phyloP scores from a whole-genome alignment of 2,797 vertebrate species.

The Muscicapa striata region DNA sequence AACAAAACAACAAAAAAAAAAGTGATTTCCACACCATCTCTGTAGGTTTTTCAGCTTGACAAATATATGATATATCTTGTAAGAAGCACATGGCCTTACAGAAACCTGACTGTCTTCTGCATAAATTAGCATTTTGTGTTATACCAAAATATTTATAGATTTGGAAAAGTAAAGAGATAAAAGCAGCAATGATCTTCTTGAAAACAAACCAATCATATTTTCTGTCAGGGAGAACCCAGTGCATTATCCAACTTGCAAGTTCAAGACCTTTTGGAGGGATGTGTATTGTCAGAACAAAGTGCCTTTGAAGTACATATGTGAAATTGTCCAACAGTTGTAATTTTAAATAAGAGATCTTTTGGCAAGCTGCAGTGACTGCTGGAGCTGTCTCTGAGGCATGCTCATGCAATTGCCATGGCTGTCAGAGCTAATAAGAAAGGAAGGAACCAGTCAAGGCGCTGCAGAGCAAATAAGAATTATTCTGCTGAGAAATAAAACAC shows the following conservation, averaged over 20 bases:
- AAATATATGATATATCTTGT: neutral
- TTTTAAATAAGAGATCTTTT: conserved; percentile 28
- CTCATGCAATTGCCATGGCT: neutral
- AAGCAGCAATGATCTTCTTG: neutral
- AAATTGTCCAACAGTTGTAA: conserved; percentile 11
- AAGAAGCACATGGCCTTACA: neutral
- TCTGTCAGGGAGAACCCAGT: neutral
- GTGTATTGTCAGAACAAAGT: conserved; percentile 13
- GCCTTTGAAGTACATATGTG: conserved; percentile 17
- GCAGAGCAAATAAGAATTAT: neutral
- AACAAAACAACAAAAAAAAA: too few species aligned
- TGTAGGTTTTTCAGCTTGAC: neutral
- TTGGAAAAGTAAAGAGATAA: neutral
- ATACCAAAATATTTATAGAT: conserved; percentile 14
- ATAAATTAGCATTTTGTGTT: neutral
- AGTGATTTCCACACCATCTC: neutral
- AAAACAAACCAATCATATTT: conserved; percentile 3
- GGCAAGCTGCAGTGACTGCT: conserved; percentile 2
- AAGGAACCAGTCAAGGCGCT: neutral
- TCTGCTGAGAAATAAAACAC: neutral
- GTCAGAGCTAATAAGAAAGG: conserved; percentile 16
- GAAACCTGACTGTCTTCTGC: neutral
- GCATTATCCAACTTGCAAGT: neutral
- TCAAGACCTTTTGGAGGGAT: neutral
- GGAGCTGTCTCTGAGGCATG: neutral